These are phyloP conservation scores for Andrena praecox DNA, from an alignment of 2,888 invertebrate genomes.

Conservation along the genomic window DNA sequence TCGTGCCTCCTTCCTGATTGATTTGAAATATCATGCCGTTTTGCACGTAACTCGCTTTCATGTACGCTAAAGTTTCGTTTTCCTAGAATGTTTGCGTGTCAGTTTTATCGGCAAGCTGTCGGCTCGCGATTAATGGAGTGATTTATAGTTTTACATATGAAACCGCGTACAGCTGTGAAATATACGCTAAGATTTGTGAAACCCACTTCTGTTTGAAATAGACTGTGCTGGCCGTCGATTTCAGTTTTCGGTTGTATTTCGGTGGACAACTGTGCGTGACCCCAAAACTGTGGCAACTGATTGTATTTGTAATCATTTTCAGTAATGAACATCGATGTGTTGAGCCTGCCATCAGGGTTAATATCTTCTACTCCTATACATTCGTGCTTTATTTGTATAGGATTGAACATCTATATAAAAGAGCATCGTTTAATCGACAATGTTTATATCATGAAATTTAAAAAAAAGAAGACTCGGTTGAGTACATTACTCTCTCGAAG, in stretches of 20 bases:
- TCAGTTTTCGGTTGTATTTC: conserved; percentile 78
- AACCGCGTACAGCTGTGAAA: conserved; percentile 1
- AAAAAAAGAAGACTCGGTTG: not conserved
- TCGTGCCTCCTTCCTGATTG: conserved; percentile 58
- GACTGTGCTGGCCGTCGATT: conserved; percentile 73
- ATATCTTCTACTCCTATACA: conserved; percentile 80
- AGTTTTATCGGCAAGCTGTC: not conserved
- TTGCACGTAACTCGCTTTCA: conserved; percentile 58
- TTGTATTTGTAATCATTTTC: conserved; percentile 83
- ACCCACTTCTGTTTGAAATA: conserved; percentile 74
- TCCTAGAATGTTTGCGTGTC: conserved; percentile 58
- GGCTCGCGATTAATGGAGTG: not conserved
- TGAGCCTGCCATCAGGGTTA: conserved; percentile 74
- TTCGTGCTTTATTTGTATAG: conserved; percentile 83
- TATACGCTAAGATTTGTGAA: not conserved
- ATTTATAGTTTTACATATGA: not conserved
- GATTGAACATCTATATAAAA: conserved; percentile 81
- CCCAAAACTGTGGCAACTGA: conserved; percentile 82
- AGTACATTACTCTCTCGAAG: not conserved
- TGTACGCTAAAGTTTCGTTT: conserved; percentile 53
- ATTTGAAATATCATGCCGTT: conserved; percentile 51
- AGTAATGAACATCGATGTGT: conserved; percentile 77
- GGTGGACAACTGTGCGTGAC: conserved; percentile 79
- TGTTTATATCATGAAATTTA: conserved; percentile 2
- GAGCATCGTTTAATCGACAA: not conserved